A percentile compares a stretch with the other conserved stretches of the same genome.
phyloP scores from a whole-genome alignment of 2,113 vertebrate species.

The Macquaria australasica region DNA sequence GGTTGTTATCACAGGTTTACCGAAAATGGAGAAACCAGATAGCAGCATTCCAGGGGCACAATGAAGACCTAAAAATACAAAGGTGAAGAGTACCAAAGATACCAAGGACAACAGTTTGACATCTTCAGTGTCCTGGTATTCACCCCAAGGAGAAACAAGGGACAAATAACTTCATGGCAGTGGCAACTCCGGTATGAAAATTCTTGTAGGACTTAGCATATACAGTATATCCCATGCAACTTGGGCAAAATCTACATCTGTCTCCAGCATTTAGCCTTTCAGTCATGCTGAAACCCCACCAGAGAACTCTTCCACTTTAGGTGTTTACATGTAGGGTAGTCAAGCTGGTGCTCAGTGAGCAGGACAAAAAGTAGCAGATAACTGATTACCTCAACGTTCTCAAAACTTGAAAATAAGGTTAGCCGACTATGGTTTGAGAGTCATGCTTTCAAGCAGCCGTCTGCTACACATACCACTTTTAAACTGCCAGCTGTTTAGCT shows the following conservation, averaged over 20 bases:
- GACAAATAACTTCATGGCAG: background rate
- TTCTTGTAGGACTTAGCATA: background rate
- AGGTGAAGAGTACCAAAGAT: background rate
- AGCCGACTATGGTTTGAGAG: slow-evolving; percentile 2
- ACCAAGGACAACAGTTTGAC: background rate
- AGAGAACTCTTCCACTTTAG: background rate
- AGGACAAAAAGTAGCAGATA: background rate
- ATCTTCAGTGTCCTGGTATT: background rate
- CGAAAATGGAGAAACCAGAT: background rate
- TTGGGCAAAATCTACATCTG: background rate
- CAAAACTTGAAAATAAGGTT: slow-evolving; percentile 24
- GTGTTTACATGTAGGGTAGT: background rate
- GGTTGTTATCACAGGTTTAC: background rate
- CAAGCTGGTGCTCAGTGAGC: background rate
- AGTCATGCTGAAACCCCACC: background rate
- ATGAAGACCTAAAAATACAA: background rate
- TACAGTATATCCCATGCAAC: background rate
- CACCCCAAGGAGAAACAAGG: background rate
- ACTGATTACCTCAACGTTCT: slow-evolving; percentile 1
- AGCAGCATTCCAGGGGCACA: background rate
- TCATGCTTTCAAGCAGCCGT: slow-evolving; percentile 13
- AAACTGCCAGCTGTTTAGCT: slow-evolving; percentile 19
- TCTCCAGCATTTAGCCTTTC: background rate
- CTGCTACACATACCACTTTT: slow-evolving; percentile 4
- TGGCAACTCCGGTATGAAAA: background rate